Percentiles rank a stretch among this genome's conserved stretches.
Conservation (phyloP, 2,113 vertebrate genomes). For the Chiloscyllium plagiosum region DNA sequence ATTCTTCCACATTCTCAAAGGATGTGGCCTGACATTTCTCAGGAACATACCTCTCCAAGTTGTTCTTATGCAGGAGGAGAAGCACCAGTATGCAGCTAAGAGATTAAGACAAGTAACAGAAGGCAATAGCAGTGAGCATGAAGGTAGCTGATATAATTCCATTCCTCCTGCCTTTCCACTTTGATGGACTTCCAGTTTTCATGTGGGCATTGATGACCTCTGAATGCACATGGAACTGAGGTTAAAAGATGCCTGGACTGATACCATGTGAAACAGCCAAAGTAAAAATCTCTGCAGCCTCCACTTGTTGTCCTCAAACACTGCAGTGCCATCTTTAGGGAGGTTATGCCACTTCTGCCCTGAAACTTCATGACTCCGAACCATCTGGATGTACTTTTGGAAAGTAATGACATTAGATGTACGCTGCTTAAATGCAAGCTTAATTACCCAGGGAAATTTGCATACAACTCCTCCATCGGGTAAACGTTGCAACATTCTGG, state of each 20-base stretch:
- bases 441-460: neutral
- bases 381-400: neutral
- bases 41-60: neutral
- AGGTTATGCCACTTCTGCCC: neutral
- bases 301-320: neutral
- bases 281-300: neutral
- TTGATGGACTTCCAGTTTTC: neutral
- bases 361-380: neutral
- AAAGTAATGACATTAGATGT: neutral
- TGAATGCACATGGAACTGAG: neutral
- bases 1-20: neutral
- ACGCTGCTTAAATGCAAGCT: neutral
- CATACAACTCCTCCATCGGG: neutral
- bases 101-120: neutral
- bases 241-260: neutral
- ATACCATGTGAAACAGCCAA: neutral
- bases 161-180: neutral
- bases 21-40: neutral
- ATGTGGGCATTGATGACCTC: neutral
- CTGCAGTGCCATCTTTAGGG: neutral
- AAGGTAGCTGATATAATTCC: neutral
- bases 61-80: neutral
- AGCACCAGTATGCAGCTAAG: neutral
- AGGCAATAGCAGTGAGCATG: neutral
- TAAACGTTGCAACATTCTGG: neutral